Evolutionary conservation across 92 coral and sea anemone species (phyloP).

Genomic region (Parazoanthus atlanticus): DNA sequence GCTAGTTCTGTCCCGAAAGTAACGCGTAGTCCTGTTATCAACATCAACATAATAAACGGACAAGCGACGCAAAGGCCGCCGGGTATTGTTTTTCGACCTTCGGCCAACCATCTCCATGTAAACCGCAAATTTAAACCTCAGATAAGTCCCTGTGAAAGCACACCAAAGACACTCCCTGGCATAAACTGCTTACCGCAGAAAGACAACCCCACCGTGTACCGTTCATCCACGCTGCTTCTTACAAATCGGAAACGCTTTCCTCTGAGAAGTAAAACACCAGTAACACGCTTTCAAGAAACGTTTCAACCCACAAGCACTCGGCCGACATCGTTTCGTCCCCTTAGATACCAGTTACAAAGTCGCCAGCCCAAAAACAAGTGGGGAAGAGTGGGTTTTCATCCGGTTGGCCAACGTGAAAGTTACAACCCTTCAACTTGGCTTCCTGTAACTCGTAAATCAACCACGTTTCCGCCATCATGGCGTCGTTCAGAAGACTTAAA

Average conservation of each 20-base stretch:
- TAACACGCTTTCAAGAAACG: too few relatives aligned
- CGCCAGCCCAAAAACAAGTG: background rate
- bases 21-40: constrained; percentile 21
- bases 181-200: background rate
- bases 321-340: background rate
- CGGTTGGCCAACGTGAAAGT: background rate
- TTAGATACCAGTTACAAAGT: background rate
- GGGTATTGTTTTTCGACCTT: background rate
- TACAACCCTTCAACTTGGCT: background rate
- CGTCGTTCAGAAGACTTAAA: background rate
- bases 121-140: background rate
- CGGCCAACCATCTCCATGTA: background rate
- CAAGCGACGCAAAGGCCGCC: background rate
- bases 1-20: background rate
- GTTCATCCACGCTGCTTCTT: background rate
- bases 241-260: background rate
- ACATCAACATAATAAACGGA: constrained; percentile 21
- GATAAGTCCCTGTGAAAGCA: background rate
- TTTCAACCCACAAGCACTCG: background rate
- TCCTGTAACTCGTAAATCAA: background rate
- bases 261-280: too few relatives aligned
- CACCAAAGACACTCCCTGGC: background rate
- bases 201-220: background rate
- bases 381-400: background rate
- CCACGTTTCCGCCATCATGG: background rate